A percentile compares a stretch with the other conserved stretches of the same genome.
Conservation (phyloP, 2,888 invertebrate species). For the Stictocephala bisonia region DNA sequence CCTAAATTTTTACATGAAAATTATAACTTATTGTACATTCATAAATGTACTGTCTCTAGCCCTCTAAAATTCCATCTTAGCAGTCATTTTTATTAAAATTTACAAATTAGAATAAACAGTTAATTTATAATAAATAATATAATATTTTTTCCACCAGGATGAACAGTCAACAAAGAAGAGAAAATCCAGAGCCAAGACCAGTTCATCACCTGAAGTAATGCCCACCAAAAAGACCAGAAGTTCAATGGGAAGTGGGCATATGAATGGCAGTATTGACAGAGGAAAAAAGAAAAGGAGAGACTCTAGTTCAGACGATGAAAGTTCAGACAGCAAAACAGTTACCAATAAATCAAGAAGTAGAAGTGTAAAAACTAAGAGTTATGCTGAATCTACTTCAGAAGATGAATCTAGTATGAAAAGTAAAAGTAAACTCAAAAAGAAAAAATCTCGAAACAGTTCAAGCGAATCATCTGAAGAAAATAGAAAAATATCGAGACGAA, state of each 20-base stretch:
- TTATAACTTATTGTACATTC: too few species aligned
- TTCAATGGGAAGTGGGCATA: too few species aligned
- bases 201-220: constrained; percentile 25
- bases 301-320: constrained; percentile 10
- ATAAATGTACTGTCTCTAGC: too few species aligned
- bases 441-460: too few species aligned
- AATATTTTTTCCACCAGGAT: neutral
- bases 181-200: neutral
- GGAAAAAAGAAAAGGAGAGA: constrained; percentile 30
- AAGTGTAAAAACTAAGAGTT: neutral
- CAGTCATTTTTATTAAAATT: too few species aligned
- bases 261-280: constrained; percentile 11
- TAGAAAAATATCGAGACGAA: neutral
- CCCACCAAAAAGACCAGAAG: constrained; percentile 1
- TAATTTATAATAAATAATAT: too few species aligned
- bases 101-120: too few species aligned
- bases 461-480: neutral
- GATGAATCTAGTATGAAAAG: constrained; percentile 6
- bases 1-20: too few species aligned
- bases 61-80: too few species aligned
- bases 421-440: neutral
- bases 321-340: neutral
- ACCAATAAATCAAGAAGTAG: neutral
- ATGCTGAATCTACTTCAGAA: constrained; percentile 16
- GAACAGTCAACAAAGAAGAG: constrained; percentile 15